phyloP scores from a whole-genome alignment of 2,888 invertebrate genomes.

The Coremacera marginata region DNA sequence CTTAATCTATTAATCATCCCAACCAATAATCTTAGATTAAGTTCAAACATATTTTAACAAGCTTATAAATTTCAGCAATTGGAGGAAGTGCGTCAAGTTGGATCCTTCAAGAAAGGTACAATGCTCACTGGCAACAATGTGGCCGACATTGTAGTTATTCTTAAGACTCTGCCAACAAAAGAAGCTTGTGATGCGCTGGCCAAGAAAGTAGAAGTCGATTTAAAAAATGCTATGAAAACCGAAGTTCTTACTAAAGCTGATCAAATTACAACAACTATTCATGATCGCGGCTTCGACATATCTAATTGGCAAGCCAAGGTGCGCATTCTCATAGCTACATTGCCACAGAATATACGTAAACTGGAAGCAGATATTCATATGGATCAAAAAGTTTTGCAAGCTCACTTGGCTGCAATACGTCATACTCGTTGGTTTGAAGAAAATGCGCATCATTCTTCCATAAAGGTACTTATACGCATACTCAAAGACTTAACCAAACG shows the following conservation, averaged over 20 bases:
- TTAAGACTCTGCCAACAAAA: constrained; percentile 95
- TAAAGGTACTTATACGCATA: constrained; percentile 93
- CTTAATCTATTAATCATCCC: no score
- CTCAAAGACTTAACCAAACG: constrained; percentile 92
- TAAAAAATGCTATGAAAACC: constrained; percentile 80
- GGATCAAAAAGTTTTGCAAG: constrained; percentile 83
- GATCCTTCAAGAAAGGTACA: constrained; percentile 97
- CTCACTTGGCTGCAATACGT: constrained; percentile 92
- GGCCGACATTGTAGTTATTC: constrained; percentile 95
- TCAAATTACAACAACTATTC: constrained; percentile 69
- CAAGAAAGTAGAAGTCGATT: constrained; percentile 86
- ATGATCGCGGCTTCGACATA: constrained; percentile 90
- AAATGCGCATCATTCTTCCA: constrained; percentile 96
- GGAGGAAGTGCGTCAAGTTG: constrained; percentile 96
- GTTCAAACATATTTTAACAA: no score
- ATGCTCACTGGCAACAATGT: constrained; percentile 96
- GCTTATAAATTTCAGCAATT: constrained; percentile 75
- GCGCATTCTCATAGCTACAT: constrained; percentile 90
- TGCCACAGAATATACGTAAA: constrained; percentile 93
- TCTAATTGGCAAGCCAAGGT: constrained; percentile 87
- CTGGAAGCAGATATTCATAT: constrained; percentile 88
- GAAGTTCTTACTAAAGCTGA: constrained; percentile 75
- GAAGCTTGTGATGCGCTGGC: constrained; percentile 95
- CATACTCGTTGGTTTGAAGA: constrained; percentile 99
- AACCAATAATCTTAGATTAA: no score